phyloP scores from a whole-genome alignment of 2,797 vertebrate species.

The Chelon auratus region DNA sequence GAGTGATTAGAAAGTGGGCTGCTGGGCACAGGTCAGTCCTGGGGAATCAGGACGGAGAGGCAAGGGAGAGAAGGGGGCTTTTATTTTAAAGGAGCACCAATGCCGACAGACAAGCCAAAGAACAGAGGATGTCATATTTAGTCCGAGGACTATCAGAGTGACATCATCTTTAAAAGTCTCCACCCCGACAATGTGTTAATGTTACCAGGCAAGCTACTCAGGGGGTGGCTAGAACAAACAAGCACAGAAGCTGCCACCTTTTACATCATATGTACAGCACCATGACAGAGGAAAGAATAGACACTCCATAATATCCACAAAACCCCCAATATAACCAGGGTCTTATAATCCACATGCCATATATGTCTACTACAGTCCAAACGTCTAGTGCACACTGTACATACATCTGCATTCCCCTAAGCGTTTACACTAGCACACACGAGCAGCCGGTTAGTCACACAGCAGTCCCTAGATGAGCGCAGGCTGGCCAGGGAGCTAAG shows the following conservation, averaged over 20 bases:
- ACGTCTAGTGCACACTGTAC: constrained; percentile 78
- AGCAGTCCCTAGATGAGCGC: constrained; percentile 81
- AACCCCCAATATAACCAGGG: constrained; percentile 67
- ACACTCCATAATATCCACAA: constrained; percentile 80
- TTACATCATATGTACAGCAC: constrained; percentile 80
- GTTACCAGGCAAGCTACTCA: constrained; percentile 69
- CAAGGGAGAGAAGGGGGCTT: constrained; percentile 30
- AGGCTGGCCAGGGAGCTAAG: constrained; percentile 84
- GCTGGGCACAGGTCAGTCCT: constrained; percentile 69
- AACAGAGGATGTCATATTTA: constrained; percentile 59
- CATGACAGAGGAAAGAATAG: constrained; percentile 84
- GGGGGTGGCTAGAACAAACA: constrained; percentile 54
- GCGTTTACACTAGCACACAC: constrained; percentile 86
- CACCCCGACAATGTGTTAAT: constrained; percentile 43
- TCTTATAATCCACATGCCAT: constrained; percentile 81
- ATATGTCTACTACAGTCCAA: constrained; percentile 83
- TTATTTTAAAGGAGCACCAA: constrained; percentile 77
- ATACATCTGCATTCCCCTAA: constrained; percentile 83
- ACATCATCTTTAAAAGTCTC: constrained; percentile 68
- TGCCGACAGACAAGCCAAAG: constrained; percentile 66
- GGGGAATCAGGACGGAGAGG: constrained; percentile 67
- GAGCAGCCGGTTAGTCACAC: constrained; percentile 81
- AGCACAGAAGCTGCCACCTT: constrained; percentile 77
- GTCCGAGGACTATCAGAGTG: constrained; percentile 40
- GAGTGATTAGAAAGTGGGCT: constrained; percentile 75